phyloP scores from a whole-genome alignment of 1,140 invertebrate genomes.

The Calephelis nemesis region DNA sequence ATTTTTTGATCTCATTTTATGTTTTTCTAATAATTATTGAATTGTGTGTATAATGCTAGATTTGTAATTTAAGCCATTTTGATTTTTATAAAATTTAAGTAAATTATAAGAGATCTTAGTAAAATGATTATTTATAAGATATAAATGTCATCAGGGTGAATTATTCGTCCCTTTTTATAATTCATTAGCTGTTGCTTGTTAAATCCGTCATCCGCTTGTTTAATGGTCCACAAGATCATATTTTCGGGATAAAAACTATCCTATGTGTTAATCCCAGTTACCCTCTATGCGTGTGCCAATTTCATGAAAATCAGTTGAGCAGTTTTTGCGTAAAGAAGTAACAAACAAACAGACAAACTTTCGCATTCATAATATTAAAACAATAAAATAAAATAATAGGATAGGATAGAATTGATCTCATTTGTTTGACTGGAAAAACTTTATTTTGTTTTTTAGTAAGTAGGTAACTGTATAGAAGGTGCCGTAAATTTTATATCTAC shows the following conservation, averaged over 20 bases:
- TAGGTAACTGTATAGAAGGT: background rate
- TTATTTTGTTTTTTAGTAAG: background rate
- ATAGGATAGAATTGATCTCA: no score
- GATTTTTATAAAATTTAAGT: background rate
- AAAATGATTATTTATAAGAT: background rate
- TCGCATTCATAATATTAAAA: no score
- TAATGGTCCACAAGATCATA: no score
- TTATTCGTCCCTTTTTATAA: background rate
- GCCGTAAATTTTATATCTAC: background rate
- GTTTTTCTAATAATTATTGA: background rate
- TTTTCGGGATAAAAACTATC: no score
- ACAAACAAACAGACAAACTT: no score
- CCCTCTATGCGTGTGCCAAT: no score
- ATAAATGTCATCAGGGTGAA: background rate
- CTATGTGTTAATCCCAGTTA: no score
- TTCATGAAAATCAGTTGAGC: no score
- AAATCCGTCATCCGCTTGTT: no score
- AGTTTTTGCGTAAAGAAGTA: no score
- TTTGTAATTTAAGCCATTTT: background rate
- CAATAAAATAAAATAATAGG: no score
- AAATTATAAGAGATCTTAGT: no score
- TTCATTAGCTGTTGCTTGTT: background rate
- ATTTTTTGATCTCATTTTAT: slow-evolving; percentile 1
- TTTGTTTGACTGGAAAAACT: background rate
- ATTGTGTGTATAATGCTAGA: background rate